phyloP scores from a whole-genome alignment of 2,113 vertebrate species.

The Microtus richardsoni region DNA sequence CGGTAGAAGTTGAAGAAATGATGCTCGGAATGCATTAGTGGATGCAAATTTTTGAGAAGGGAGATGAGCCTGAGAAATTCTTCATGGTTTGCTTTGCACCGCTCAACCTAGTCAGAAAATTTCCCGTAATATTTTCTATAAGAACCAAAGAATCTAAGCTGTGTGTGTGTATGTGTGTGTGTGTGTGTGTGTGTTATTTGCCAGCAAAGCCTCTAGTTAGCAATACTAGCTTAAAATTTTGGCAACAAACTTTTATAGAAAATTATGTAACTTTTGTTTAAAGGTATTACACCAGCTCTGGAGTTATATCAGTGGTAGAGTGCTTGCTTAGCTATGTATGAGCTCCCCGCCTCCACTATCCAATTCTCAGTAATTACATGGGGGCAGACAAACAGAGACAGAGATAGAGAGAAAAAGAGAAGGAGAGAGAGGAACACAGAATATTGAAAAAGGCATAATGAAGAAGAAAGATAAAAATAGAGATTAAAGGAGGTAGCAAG shows the following conservation, averaged over 20 bases:
- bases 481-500: too few relatives aligned
- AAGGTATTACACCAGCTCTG: neutral
- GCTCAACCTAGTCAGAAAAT: neutral
- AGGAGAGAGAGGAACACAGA: neutral
- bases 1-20: conserved; percentile 62
- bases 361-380: neutral
- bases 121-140: conserved; percentile 27
- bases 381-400: neutral
- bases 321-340: neutral
- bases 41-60: conserved; percentile 69
- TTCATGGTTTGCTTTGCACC: conserved; percentile 56
- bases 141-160: neutral
- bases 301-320: neutral
- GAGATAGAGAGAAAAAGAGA: neutral
- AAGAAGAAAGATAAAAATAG: neutral
- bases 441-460: neutral
- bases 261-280: neutral
- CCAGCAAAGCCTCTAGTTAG: neutral
- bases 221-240: neutral
- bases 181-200: conserved; percentile 10
- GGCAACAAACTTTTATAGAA: neutral
- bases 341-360: neutral
- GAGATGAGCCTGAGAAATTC: conserved; percentile 26
- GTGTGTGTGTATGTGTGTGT: neutral
- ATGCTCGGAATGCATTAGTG: conserved; percentile 61